These are phyloP conservation scores for Leguminivora glycinivorella DNA, from an alignment of 1,140 invertebrate genomes.

Conservation along the genomic window DNA sequence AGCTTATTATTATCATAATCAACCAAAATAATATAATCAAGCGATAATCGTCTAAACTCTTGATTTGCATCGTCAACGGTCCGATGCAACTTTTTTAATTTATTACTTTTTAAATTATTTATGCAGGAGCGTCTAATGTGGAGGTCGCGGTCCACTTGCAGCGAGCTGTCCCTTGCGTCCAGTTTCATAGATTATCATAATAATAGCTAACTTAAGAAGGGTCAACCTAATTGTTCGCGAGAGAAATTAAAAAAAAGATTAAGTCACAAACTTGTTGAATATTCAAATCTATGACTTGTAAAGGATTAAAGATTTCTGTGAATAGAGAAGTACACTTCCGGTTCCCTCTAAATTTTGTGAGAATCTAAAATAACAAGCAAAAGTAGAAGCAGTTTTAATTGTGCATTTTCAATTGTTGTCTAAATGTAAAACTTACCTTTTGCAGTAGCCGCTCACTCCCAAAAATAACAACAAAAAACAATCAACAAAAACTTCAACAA, in stretches of 20 bases:
- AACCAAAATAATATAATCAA: not conserved
- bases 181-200: constrained; percentile 56
- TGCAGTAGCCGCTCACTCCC: constrained; percentile 38
- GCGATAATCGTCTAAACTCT: constrained; percentile 12
- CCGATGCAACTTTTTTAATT: constrained; percentile 36
- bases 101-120: constrained; percentile 50
- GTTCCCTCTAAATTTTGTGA: constrained; percentile 13
- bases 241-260: constrained; percentile 34
- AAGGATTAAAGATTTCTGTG: constrained; percentile 15
- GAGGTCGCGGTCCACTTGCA: constrained; percentile 52
- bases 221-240: constrained; percentile 50
- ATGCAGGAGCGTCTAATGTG: constrained; percentile 63
- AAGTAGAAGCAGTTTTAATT: not conserved
- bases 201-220: constrained; percentile 52
- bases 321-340: constrained; percentile 21
- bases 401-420: constrained; percentile 1
- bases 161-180: constrained; percentile 28
- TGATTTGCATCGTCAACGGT: constrained; percentile 34
- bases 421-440: constrained; percentile 53
- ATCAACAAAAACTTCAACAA: constrained; percentile 66
- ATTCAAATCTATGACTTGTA: constrained; percentile 22
- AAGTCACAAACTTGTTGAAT: constrained; percentile 27
- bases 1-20: not conserved
- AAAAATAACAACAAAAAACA: constrained; percentile 56
- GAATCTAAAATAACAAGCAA: not conserved